These are phyloP conservation scores for Cartodere bifasciata DNA, from an alignment of 2,888 invertebrate genomes.

Conservation along the genomic window DNA sequence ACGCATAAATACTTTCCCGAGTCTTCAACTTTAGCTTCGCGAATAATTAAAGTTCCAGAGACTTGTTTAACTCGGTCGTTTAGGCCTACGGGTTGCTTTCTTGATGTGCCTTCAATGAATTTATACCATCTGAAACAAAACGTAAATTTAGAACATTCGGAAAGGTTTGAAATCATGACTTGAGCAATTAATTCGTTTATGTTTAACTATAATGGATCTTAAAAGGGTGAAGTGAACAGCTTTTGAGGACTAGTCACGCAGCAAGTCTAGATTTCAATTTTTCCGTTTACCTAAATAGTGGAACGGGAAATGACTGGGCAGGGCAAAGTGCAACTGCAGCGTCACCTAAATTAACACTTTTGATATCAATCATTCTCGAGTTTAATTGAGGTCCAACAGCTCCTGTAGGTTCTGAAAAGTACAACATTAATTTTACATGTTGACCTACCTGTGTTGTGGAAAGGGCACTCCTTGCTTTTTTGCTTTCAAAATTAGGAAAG, in stretches of 20 bases:
- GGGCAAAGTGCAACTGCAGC: conserved; percentile 51
- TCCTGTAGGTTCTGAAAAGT: conserved; percentile 48
- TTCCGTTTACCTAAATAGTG: conserved; percentile 59
- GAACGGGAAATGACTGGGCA: conserved; percentile 63
- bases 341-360: conserved; percentile 24
- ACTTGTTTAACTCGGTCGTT: conserved; percentile 86
- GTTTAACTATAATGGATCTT: no score
- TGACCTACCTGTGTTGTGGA: conserved; percentile 8
- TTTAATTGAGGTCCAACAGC: conserved; percentile 52
- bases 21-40: conserved; percentile 82
- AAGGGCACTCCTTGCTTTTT: no score
- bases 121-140: conserved; percentile 83
- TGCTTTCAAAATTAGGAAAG: no score
- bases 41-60: conserved; percentile 86
- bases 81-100: conserved; percentile 79
- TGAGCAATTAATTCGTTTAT: no score
- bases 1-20: conserved; percentile 91
- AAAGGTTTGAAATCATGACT: no score
- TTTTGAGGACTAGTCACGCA: no score
- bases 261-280: no score
- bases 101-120: conserved; percentile 74
- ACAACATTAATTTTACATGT: conserved; percentile 7
- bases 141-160: no score
- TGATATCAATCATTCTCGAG: conserved; percentile 42
- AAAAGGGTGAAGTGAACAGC: no score